Conservation (phyloP, 2,888 invertebrate species). For the Cinara cedri region DNA sequence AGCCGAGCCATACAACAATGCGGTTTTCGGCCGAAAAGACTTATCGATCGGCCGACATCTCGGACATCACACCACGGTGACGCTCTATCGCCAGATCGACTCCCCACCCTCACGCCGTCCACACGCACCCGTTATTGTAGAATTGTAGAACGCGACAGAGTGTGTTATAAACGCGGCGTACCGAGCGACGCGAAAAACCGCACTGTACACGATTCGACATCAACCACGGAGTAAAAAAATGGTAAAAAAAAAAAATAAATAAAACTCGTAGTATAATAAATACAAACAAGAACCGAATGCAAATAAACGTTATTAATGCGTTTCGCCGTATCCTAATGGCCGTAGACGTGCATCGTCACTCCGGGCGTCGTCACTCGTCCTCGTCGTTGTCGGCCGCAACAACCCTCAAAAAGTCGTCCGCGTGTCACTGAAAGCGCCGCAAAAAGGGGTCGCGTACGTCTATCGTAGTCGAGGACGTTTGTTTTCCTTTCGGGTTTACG, state of each 20-base stretch:
- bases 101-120: too few relatives aligned
- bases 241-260: slow-evolving; percentile 11
- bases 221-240: not conserved
- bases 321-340: slow-evolving; percentile 38
- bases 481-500: slow-evolving; percentile 54
- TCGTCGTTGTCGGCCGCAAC: not conserved
- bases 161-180: too few relatives aligned
- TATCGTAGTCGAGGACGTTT: slow-evolving; percentile 27
- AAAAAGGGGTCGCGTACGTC: slow-evolving; percentile 42
- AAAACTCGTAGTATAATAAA: not conserved
- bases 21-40: too few relatives aligned
- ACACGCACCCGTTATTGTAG: too few relatives aligned
- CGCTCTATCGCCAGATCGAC: too few relatives aligned
- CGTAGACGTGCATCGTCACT: slow-evolving; percentile 54
- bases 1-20: too few relatives aligned
- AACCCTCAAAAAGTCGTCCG: slow-evolving; percentile 40
- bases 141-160: too few relatives aligned
- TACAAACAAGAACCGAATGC: slow-evolving; percentile 20
- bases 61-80: too few relatives aligned
- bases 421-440: slow-evolving; percentile 37
- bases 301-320: slow-evolving; percentile 57
- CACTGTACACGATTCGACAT: not conserved
- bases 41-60: too few relatives aligned
- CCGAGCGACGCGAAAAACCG: slow-evolving; percentile 4
- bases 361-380: slow-evolving; percentile 21